phyloP scores from a whole-genome alignment of 2,797 vertebrate genomes.

The Acanthopagrus latus region DNA sequence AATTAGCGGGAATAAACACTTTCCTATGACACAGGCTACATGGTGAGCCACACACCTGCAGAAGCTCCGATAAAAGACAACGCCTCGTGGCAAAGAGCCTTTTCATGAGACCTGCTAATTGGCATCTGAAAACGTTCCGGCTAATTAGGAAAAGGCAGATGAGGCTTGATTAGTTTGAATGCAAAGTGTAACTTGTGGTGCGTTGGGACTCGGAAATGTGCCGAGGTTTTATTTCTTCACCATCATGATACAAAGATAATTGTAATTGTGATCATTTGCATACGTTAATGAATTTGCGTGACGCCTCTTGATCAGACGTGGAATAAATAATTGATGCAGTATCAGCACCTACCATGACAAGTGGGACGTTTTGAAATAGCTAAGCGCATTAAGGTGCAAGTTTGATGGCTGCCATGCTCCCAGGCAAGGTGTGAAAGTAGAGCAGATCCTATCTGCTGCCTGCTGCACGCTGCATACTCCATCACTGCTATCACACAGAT shows the following conservation, averaged over 20 bases:
- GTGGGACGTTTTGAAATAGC: constrained; percentile 78
- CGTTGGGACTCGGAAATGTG: constrained; percentile 81
- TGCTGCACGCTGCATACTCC: constrained; percentile 43
- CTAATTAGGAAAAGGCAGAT: constrained; percentile 89
- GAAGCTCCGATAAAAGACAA: constrained; percentile 85
- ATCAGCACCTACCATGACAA: constrained; percentile 82
- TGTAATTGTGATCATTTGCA: constrained; percentile 89
- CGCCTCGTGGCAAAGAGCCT: constrained; percentile 85
- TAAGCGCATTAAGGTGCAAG: constrained; percentile 80
- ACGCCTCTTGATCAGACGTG: constrained; percentile 84
- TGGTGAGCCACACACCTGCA: constrained; percentile 87
- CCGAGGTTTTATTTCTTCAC: constrained; percentile 84
- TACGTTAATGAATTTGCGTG: constrained; percentile 88
- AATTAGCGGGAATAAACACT: constrained; percentile 90
- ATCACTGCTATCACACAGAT: constrained; percentile 54
- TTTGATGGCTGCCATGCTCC: constrained; percentile 76
- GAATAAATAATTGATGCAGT: constrained; percentile 87
- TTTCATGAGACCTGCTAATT: constrained; percentile 88
- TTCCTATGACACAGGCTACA: constrained; percentile 85
- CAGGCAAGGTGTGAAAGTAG: constrained; percentile 78
- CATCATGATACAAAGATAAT: constrained; percentile 86
- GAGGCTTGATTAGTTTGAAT: constrained; percentile 89
- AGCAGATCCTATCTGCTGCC: constrained; percentile 76
- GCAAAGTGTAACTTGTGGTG: constrained; percentile 84
- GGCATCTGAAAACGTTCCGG: constrained; percentile 87